Conservation (phyloP, 2,888 invertebrate genomes). For the Microplitis deprimator region DNA sequence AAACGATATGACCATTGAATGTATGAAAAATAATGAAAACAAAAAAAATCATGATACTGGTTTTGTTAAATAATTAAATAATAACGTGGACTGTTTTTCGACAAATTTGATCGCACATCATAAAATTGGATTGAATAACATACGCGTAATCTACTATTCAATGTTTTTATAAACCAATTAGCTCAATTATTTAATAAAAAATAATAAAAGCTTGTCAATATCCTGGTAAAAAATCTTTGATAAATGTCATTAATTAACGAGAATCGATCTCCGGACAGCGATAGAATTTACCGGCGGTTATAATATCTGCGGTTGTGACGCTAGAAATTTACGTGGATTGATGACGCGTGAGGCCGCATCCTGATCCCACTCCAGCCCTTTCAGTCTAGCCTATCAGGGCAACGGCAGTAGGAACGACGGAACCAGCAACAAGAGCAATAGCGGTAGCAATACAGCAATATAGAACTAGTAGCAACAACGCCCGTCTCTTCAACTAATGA, state of each 20-base stretch:
- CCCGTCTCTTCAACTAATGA: constrained; percentile 42
- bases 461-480: not conserved
- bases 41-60: not conserved
- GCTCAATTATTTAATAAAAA: not conserved
- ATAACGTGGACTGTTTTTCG: no score
- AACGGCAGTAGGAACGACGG: no score
- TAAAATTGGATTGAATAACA: no score
- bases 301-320: constrained; percentile 32
- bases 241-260: constrained; percentile 13
- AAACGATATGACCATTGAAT: not conserved
- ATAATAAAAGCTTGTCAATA: not conserved
- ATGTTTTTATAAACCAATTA: not conserved
- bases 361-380: constrained; percentile 21
- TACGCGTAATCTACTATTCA: no score
- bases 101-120: no score
- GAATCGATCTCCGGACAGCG: not conserved
- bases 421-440: not conserved
- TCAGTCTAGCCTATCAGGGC: not conserved
- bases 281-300: constrained; percentile 21
- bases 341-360: constrained; percentile 34
- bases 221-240: not conserved
- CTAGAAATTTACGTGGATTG: constrained; percentile 27
- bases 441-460: not conserved
- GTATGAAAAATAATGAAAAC: not conserved
- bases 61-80: not conserved